phyloP scores from a whole-genome alignment of 2,888 invertebrate genomes.

The Cephus pygmeus region DNA sequence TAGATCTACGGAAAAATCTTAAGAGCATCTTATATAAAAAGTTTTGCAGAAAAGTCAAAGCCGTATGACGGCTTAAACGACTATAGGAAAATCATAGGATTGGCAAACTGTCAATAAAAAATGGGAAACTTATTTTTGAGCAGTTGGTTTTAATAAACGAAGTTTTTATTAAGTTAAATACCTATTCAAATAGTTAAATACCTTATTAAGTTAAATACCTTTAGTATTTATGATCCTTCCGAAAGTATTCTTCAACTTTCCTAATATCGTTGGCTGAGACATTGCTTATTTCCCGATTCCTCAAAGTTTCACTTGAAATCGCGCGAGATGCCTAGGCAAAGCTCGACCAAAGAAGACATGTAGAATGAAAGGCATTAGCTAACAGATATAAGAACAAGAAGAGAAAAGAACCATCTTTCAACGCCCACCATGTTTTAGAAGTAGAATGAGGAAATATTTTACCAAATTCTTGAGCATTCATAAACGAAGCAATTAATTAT shows the following conservation, averaged over 20 bases:
- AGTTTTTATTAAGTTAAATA: too few species aligned
- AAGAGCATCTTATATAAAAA: too few species aligned
- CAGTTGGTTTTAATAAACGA: not conserved
- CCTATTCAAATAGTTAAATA: too few species aligned
- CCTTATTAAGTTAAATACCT: too few species aligned
- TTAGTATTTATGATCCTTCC: constrained; percentile 25
- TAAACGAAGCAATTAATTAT: not conserved
- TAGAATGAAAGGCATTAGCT: not conserved
- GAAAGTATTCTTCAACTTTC: constrained; percentile 30
- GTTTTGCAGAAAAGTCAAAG: too few species aligned
- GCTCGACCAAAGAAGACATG: not conserved
- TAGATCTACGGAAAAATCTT: too few species aligned
- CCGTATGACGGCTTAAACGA: too few species aligned
- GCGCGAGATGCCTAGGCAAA: not conserved
- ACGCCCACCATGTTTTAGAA: not conserved
- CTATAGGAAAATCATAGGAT: not conserved
- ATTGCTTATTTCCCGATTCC: constrained; percentile 30
- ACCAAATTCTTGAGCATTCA: not conserved
- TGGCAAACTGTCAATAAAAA: not conserved
- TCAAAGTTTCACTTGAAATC: not conserved
- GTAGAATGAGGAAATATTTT: not conserved
- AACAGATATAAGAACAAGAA: not conserved
- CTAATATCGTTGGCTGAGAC: constrained; percentile 28
- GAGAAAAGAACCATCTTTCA: not conserved
- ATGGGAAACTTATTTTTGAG: not conserved